phyloP scores from a whole-genome alignment of 1,140 invertebrate genomes.

The Caerostris darwini region DNA sequence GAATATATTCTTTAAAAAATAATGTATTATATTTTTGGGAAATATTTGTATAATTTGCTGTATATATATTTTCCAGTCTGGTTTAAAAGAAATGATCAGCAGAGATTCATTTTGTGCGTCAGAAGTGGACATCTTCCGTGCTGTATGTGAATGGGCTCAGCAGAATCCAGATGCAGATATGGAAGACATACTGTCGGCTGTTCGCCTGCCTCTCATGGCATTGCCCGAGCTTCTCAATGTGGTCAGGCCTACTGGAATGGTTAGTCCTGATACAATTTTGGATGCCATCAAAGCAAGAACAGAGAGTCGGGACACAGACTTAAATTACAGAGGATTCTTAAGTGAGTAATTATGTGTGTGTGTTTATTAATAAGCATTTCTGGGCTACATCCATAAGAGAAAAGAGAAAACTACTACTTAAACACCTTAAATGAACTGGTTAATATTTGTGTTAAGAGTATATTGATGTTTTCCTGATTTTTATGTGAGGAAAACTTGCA shows the following conservation, averaged over 20 bases:
- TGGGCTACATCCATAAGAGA: too few species aligned
- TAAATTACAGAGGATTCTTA: slow-evolving; percentile 88
- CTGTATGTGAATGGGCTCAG: slow-evolving; percentile 92
- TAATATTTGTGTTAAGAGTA: background rate
- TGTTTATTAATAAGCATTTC: background rate
- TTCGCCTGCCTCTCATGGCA: slow-evolving; percentile 93
- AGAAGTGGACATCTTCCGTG: slow-evolving; percentile 96
- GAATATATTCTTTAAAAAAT: background rate
- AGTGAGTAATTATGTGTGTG: slow-evolving; percentile 78
- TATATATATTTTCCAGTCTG: slow-evolving; percentile 80
- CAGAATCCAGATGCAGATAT: slow-evolving; percentile 87
- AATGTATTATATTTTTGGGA: too few species aligned
- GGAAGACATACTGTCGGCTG: slow-evolving; percentile 82
- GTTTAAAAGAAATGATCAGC: slow-evolving; percentile 88
- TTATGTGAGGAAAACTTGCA: too few species aligned
- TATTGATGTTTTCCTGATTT: too few species aligned
- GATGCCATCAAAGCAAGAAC: slow-evolving; percentile 95
- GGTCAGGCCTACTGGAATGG: slow-evolving; percentile 91
- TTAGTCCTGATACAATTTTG: slow-evolving; percentile 93
- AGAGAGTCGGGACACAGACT: slow-evolving; percentile 88
- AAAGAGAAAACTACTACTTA: too few species aligned
- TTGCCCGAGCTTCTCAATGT: slow-evolving; percentile 92
- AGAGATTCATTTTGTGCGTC: slow-evolving; percentile 97
- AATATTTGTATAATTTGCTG: too few species aligned
- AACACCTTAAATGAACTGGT: too few species aligned